Percentiles rank a stretch among this genome's conserved stretches.
These are phyloP conservation scores for Papilio machaon DNA, from an alignment of 1,140 invertebrate species.

Conservation along the genomic window DNA sequence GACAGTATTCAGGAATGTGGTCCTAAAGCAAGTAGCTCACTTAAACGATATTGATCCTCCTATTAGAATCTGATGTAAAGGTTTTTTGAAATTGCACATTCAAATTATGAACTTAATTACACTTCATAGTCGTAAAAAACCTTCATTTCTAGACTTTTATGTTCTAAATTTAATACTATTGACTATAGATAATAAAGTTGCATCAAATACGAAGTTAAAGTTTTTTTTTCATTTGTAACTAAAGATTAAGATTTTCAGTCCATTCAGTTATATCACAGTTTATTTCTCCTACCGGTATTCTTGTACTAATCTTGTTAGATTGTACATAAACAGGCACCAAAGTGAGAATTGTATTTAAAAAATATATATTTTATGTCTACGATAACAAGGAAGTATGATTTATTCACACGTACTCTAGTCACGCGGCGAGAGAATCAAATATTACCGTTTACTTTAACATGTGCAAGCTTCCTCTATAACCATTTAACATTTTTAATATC, in stretches of 20 bases:
- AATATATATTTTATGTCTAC: neutral
- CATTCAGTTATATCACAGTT: too few relatives aligned
- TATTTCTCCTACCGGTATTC: too few relatives aligned
- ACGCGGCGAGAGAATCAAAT: neutral
- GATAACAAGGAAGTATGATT: neutral
- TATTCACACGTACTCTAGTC: neutral
- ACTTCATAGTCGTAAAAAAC: too few relatives aligned
- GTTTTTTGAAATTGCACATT: neutral
- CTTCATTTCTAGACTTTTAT: too few relatives aligned
- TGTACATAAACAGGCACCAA: neutral
- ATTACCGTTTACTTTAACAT: constrained; percentile 2
- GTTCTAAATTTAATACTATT: too few relatives aligned
- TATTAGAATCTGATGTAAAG: neutral
- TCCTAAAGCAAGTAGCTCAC: constrained; percentile 13
- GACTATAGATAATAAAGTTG: too few relatives aligned
- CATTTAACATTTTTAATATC: neutral
- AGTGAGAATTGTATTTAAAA: neutral
- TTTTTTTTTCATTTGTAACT: too few relatives aligned
- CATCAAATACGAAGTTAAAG: too few relatives aligned
- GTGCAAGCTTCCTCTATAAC: neutral
- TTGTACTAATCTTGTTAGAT: too few relatives aligned
- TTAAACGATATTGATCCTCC: neutral
- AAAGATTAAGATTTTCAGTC: too few relatives aligned
- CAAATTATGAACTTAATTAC: too few relatives aligned
- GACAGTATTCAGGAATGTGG: constrained; percentile 19